Percentiles rank a stretch among this genome's conserved stretches.
Evolutionary conservation across 2,888 invertebrate genomes (phyloP).

Genomic region (Drosophila neotestacea): DNA sequence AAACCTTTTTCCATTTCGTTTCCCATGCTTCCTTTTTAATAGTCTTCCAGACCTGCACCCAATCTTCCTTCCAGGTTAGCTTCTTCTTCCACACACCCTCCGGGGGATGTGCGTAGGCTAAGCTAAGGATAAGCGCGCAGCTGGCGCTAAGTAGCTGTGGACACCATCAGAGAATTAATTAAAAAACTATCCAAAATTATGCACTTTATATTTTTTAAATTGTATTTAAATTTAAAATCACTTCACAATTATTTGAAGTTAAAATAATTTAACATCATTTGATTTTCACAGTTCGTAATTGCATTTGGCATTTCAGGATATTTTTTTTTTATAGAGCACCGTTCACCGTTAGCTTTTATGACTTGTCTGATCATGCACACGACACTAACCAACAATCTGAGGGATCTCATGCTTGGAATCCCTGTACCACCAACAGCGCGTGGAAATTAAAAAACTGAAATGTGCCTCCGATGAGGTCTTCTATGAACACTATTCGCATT

Average conservation of each 20-base stretch:
- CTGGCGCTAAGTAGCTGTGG: constrained; percentile 83
- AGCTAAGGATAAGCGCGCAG: constrained; percentile 82
- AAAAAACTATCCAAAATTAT: constrained; percentile 12
- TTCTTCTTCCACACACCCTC: constrained; percentile 93
- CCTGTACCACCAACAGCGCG: constrained; percentile 83
- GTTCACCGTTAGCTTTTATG: constrained; percentile 7
- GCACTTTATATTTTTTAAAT: not conserved
- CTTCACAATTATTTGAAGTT: constrained; percentile 6
- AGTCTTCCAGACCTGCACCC: constrained; percentile 89
- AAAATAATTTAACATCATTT: not conserved
- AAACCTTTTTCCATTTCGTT: constrained; percentile 91
- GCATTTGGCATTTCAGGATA: constrained; percentile 19
- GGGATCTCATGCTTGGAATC: constrained; percentile 85
- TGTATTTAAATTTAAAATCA: not conserved
- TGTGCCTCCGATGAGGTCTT: constrained; percentile 85
- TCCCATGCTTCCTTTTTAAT: constrained; percentile 91
- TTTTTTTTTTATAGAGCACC: not conserved
- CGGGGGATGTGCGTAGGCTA: constrained; percentile 85
- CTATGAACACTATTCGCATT: constrained; percentile 85
- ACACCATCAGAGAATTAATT: constrained; percentile 37
- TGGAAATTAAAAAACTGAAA: constrained; percentile 79
- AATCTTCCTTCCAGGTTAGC: constrained; percentile 93
- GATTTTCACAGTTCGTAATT: constrained; percentile 1
- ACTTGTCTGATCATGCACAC: constrained; percentile 4
- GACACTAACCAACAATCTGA: constrained; percentile 85